Conservation (phyloP, 2,888 invertebrate species). For the Caenorhabditis sp. region DNA sequence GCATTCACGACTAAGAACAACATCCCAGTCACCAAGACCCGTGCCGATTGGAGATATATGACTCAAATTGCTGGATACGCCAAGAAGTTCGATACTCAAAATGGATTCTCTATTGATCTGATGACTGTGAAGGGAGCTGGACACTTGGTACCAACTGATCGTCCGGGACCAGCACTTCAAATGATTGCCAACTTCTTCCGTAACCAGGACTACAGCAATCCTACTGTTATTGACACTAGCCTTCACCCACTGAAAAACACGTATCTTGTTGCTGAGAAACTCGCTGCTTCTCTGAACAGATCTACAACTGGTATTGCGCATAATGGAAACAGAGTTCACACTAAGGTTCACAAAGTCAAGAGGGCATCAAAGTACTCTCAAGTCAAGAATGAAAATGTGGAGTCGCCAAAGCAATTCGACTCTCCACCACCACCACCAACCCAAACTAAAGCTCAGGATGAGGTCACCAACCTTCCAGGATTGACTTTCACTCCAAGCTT, state of each 20-base stretch:
- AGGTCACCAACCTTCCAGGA: constrained; percentile 74
- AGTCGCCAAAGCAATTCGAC: constrained; percentile 21
- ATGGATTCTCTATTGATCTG: constrained; percentile 71
- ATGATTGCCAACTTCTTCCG: constrained; percentile 87
- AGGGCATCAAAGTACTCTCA: constrained; percentile 13
- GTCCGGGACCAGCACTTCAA: constrained; percentile 89
- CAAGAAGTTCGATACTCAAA: constrained; percentile 70
- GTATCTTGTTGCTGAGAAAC: constrained; percentile 54
- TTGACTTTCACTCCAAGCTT: constrained; percentile 80
- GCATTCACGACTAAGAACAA: constrained; percentile 64
- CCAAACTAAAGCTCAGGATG: constrained; percentile 55
- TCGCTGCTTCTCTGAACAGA: constrained; percentile 36
- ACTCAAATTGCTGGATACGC: constrained; percentile 76
- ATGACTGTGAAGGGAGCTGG: constrained; percentile 86
- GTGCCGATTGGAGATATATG: constrained; percentile 71
- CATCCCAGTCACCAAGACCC: constrained; percentile 58
- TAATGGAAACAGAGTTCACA: constrained; percentile 60
- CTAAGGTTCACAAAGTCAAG: constrained; percentile 43
- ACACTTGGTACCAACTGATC: constrained; percentile 91
- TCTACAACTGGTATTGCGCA: constrained; percentile 30
- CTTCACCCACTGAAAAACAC: constrained; percentile 51
- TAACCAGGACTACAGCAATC: constrained; percentile 70
- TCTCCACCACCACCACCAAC: constrained; percentile 65
- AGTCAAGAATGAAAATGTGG: constrained; percentile 18
- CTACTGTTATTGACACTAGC: constrained; percentile 43